phyloP scores from a whole-genome alignment of 2,797 vertebrate species.

The Myoxocephalus aenaeus region DNA sequence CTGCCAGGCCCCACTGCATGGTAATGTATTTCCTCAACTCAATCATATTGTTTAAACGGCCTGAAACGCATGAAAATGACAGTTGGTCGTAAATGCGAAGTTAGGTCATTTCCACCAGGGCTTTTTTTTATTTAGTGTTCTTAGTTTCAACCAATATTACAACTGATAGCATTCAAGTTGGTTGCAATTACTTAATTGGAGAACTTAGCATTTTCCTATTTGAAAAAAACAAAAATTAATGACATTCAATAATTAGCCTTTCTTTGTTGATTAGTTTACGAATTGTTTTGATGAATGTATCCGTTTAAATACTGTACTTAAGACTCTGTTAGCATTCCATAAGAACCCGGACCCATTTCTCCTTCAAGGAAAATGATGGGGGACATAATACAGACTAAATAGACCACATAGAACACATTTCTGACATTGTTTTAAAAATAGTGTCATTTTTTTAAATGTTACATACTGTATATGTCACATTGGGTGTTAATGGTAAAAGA shows the following conservation, averaged over 20 bases:
- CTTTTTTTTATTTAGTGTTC: neutral
- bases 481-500: too few relatives aligned
- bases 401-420: too few relatives aligned
- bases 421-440: too few relatives aligned
- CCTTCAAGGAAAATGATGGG: too few relatives aligned
- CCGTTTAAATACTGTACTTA: neutral
- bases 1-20: slow-evolving; percentile 91
- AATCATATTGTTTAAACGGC: neutral
- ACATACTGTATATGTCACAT: too few relatives aligned
- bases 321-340: neutral
- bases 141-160: neutral
- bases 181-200: neutral
- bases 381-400: too few relatives aligned
- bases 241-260: neutral
- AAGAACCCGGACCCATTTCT: too few relatives aligned
- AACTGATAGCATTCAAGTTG: neutral
- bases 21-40: slow-evolving; percentile 75
- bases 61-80: neutral
- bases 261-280: neutral
- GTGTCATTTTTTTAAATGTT: too few relatives aligned
- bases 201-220: too few relatives aligned
- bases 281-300: neutral
- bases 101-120: neutral
- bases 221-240: neutral
- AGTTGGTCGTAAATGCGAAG: neutral